Evolutionary conservation across 2,888 invertebrate genomes (phyloP), one percentile per base, ranked within the genome.

Genomic region (Myopa testacea): DNA sequence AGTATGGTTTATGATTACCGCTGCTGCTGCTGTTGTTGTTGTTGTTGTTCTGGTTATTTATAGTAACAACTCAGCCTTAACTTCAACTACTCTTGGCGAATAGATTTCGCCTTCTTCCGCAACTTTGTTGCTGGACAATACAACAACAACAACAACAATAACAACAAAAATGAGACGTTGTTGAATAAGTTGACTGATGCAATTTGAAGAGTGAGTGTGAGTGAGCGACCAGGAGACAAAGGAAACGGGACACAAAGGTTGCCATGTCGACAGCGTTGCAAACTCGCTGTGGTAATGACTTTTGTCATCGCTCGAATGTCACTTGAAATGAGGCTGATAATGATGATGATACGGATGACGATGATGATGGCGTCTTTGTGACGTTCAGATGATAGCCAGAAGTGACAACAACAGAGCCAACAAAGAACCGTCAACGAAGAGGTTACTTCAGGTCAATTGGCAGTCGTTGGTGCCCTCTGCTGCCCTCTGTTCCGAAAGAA

Each of bases 1-100:
- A 83, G 85, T 84, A 84, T 85, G 84, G 85, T 83, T 81, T 81
- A 78, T 81, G 78, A 38, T 58, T 76, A 52, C 40, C 58, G 34
- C 60, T 72, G 26, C 45, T 19, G 12, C 12, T 73, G 71, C 34
- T 75, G 38, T 67, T 75, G 38, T 67, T 75, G 68, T 80, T 79
- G 81, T 83, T 83, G 84, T 80, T 80, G 80, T 63, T 40, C n/a
- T 45, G 7, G n/a, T 62, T 34, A 19, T 45, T 34, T 50, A 65
- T 74, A 80, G 85, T 83, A 85, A 85, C 16, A 58, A 58, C 58
- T 6, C n/a, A 58, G n/a, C n/a, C n/a, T n/a, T n/a, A n/a, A 19
- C 26, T 26, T 26, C 26, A 26, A 26, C 26, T 26, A 26, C 26
- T 26, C 26, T 26, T 26, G 26, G 26, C 26, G 26, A 26, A 26